Evolutionary conservation across 30 jellyfish, hydroid and myxozoan genomes (phyloP).

Genomic region (Clytia hemisphaerica): DNA sequence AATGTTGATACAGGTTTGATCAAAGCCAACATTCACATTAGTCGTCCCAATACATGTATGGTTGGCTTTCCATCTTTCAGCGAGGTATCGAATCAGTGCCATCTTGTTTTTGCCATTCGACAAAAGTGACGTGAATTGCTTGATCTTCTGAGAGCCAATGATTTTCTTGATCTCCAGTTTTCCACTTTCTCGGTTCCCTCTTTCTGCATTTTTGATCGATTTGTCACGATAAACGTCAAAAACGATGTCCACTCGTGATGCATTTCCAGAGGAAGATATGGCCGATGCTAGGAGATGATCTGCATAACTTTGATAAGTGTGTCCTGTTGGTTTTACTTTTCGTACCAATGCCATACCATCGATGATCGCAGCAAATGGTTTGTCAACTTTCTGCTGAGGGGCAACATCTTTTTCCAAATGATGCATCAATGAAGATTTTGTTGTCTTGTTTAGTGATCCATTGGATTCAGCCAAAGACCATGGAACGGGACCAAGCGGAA

Average conservation of each 20-base stretch:
- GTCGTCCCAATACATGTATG: neutral
- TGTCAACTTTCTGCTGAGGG: neutral
- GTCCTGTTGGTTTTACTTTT: conserved; percentile 20
- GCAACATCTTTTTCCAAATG: conserved; percentile 15
- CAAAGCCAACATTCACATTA: neutral
- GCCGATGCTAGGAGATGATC: neutral
- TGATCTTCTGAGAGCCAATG: conserved; percentile 5
- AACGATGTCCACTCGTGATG: conserved; percentile 19
- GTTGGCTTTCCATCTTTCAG: conserved; percentile 1
- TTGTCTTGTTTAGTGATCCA: conserved; percentile 25
- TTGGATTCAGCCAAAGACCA: conserved; percentile 30
- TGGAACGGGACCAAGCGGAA: conserved; percentile 21
- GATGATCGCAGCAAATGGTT: conserved; percentile 1
- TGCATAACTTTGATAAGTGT: no score
- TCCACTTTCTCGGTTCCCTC: conserved; percentile 28
- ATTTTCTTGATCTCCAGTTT: conserved; percentile 3
- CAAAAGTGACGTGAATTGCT: conserved; percentile 23
- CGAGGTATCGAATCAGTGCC: conserved; percentile 20
- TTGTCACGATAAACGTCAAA: conserved; percentile 22
- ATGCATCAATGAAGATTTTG: conserved; percentile 20
- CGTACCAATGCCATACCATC: conserved; percentile 20
- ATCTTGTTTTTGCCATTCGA: neutral
- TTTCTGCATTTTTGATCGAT: conserved; percentile 44
- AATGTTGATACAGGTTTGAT: no score
- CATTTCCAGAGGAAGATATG: conserved; percentile 3